Conservation (phyloP, 2,113 vertebrate genomes). For the Rana temporaria region DNA sequence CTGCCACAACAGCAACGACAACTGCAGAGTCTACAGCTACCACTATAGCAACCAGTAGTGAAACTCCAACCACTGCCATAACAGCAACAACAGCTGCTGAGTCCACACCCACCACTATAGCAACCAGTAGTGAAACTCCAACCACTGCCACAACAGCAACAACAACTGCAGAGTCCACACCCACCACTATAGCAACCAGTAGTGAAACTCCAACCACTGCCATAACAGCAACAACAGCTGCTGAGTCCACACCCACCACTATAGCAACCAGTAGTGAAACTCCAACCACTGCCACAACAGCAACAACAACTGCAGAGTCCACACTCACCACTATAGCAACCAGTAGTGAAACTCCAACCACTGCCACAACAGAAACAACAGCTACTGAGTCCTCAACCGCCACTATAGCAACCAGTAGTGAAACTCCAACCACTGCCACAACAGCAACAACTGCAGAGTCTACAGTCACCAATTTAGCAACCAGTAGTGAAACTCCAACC, state of each 20-base stretch:
- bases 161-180: not conserved
- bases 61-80: not conserved
- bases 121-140: not conserved
- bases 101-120: not conserved
- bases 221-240: not conserved
- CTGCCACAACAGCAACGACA: not conserved
- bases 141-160: too few species aligned
- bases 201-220: not conserved
- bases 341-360: not conserved
- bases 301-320: not conserved
- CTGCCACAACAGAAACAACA: too few species aligned
- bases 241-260: not conserved
- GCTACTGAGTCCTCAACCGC: too few species aligned
- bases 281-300: not conserved
- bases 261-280: not conserved
- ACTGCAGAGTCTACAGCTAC: not conserved
- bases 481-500: not conserved
- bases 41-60: not conserved
- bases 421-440: not conserved
- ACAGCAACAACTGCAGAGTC: not conserved
- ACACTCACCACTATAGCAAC: not conserved
- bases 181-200: not conserved
- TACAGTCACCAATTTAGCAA: too few species aligned
- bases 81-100: not conserved
- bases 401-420: not conserved